phyloP scores from a whole-genome alignment of 64 coral and sea anemone species.

The Montipora efflorescens region DNA sequence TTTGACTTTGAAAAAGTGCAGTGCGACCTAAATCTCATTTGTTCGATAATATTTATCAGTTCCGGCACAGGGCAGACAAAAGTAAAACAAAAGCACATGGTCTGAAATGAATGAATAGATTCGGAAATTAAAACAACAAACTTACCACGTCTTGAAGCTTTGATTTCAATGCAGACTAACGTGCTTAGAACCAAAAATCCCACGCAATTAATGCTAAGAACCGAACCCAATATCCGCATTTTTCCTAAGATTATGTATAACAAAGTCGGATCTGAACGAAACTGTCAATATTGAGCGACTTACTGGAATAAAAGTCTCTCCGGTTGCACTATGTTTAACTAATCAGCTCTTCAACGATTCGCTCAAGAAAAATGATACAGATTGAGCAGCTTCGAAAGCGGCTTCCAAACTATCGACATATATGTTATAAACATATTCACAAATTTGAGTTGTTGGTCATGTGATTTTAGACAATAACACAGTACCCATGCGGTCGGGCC shows the following conservation, averaged over 20 bases:
- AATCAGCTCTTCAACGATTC: background rate
- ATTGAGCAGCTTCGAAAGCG: background rate
- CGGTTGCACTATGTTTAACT: background rate
- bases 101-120: background rate
- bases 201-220: background rate
- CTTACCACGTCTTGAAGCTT: background rate
- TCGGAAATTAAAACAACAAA: background rate
- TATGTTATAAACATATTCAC: background rate
- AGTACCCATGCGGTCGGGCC: background rate
- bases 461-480: background rate
- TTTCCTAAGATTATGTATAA: background rate
- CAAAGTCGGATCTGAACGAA: background rate
- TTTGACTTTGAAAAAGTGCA: too few relatives aligned
- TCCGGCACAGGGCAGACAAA: background rate
- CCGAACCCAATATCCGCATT: background rate
- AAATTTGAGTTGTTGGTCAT: background rate
- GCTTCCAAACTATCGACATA: background rate
- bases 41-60: background rate
- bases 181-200: background rate
- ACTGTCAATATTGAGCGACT: background rate
- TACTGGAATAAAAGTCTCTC: background rate
- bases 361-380: background rate
- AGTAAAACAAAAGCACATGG: background rate
- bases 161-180: background rate
- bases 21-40: too few relatives aligned